Percentiles rank a stretch among this genome's conserved stretches.
Evolutionary conservation across 2,888 invertebrate species (phyloP).

Genomic region (Drosophila macrospina): DNA sequence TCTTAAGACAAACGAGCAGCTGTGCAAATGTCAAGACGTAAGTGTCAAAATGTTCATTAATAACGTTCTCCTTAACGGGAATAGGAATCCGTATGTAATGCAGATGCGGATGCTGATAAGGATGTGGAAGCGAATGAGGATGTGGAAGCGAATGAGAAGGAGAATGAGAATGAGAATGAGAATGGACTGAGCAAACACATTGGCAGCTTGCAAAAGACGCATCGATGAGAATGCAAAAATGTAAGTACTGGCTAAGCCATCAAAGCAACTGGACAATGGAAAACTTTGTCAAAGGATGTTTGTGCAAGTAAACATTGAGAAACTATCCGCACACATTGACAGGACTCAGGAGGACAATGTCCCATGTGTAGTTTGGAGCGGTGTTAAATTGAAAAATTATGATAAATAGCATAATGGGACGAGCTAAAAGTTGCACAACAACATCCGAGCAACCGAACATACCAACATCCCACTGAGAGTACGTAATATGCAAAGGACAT

Average conservation of each 20-base stretch:
- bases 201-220: slow-evolving; percentile 70
- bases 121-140: slow-evolving; percentile 25
- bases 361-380: slow-evolving; percentile 53
- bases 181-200: slow-evolving; percentile 68
- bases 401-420: slow-evolving; percentile 82
- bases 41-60: slow-evolving; percentile 85
- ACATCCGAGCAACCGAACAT: slow-evolving; percentile 34
- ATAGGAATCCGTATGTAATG: slow-evolving; percentile 50
- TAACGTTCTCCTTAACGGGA: slow-evolving; percentile 76
- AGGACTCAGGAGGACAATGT: slow-evolving; percentile 27
- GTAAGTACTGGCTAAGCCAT: slow-evolving; percentile 65
- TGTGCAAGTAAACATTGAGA: slow-evolving; percentile 72
- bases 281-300: slow-evolving; percentile 82
- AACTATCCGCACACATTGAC: slow-evolving; percentile 55
- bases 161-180: slow-evolving; percentile 20
- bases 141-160: slow-evolving; percentile 12
- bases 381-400: slow-evolving; percentile 85
- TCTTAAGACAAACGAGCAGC: slow-evolving; percentile 75
- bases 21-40: slow-evolving; percentile 82
- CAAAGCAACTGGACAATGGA: slow-evolving; percentile 80
- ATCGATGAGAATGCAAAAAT: slow-evolving; percentile 84
- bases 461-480: slow-evolving; percentile 70
- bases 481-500: slow-evolving; percentile 72
- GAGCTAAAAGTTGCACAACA: slow-evolving; percentile 61
- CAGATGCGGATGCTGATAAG: slow-evolving; percentile 35